Evolutionary conservation across 2,888 invertebrate genomes (phyloP), one percentile per base, ranked within the genome.

Genomic region (Leucoptera coffeella): DNA sequence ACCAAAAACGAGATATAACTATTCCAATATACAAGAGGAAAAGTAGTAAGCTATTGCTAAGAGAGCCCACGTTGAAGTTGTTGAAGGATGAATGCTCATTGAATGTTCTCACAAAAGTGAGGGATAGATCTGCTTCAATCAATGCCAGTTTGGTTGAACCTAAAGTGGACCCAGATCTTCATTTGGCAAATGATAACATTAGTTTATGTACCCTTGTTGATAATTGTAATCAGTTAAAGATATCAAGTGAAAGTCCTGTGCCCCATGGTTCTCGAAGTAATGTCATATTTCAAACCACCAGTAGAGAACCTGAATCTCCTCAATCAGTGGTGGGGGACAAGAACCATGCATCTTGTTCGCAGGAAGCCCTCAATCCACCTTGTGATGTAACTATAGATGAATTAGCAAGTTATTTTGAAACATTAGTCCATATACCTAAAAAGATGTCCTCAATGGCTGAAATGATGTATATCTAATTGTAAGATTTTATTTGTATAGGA

Each of bases 361-460:
- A 86, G 41, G 85, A 92, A 52, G 86, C 84, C 4, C 64, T 75
- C 10, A 75, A 79, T 31, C 79, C 82, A 23, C 75, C 80, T 2
- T 83, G 85, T 60, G 93, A 94, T 72, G 80, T 91, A 27, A 91
- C 90, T 24, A 93, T 93, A 42, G 91, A 92, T 55, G 95, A 95
- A 65, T 73, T 95, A 42, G 93, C 94, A 33, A 86, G 91, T 54
- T 95, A 95, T 61, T 92, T 95, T 58, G 94, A 95, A 64, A 88
- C 91, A 34, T 82, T 89, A 67, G 89, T 94, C 38, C 88, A 94
- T 74, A 93, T 95, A 73, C 94, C 94, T 37, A 92, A 92, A 64
- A 94, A 95, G 59, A 95, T 95, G 94, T 93, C 93, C 25, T 81
- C 85, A 30, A 94, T 94, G 94, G 94, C 94, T 31, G 93, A 94